These are phyloP conservation scores for Yoshiicerus persimilis DNA, from an alignment of 1,140 invertebrate species.

Conservation along the genomic window DNA sequence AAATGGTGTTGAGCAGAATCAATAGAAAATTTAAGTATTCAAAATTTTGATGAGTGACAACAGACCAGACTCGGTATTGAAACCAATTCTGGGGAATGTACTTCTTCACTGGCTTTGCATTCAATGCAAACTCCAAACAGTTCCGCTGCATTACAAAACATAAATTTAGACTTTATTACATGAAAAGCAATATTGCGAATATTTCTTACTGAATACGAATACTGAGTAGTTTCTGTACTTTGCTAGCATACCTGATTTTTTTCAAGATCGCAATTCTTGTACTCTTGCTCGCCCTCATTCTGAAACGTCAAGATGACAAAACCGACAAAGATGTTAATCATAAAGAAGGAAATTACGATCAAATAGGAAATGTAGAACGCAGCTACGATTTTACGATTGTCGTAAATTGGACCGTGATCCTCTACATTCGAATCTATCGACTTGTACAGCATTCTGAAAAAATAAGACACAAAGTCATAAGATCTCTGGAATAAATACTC, in stretches of 20 bases:
- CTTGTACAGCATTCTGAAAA: conserved; percentile 83
- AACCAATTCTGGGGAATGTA: conserved; percentile 98
- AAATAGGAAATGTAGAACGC: conserved; percentile 99
- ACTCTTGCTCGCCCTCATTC: conserved; percentile 99
- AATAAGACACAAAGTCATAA: conserved; percentile 43
- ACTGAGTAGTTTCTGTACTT: neutral
- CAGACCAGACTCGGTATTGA: conserved; percentile 99
- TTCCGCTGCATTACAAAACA: no score
- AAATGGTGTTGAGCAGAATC: conserved; percentile 97
- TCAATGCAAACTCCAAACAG: conserved; percentile 98
- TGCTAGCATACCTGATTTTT: conserved; percentile 81
- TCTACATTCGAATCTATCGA: conserved; percentile 98
- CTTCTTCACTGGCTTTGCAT: conserved; percentile 92
- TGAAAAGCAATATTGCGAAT: conserved; percentile 45
- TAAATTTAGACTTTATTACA: no score
- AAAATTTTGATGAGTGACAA: conserved; percentile 97
- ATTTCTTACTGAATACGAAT: neutral
- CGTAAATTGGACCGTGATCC: conserved; percentile 92
- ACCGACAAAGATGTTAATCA: conserved; percentile 99
- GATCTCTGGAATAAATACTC: no score
- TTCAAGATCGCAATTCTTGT: conserved; percentile 98
- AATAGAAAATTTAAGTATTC: conserved; percentile 98
- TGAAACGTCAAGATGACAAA: conserved; percentile 99
- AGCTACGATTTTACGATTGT: conserved; percentile 95
- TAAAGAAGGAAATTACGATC: conserved; percentile 98